phyloP scores from a whole-genome alignment of 23 tunicate genomes.

The Clavelina lepadiformis region DNA sequence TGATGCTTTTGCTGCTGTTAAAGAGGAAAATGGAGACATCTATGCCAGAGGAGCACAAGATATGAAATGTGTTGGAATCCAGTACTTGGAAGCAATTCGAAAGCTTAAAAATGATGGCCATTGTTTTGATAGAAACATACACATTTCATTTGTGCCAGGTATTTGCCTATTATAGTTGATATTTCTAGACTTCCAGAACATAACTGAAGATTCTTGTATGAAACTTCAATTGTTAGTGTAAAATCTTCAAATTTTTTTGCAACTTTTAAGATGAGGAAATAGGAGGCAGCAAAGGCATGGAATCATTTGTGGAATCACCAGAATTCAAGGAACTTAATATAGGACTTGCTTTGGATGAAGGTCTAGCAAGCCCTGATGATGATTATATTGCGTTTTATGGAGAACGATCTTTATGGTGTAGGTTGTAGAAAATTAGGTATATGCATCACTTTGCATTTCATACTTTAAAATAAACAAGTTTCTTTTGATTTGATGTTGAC shows the following conservation, averaged over 20 bases:
- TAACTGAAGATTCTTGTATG: too few species aligned
- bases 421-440: too few species aligned
- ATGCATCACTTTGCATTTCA: too few species aligned
- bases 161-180: too few species aligned
- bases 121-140: constrained; percentile 42
- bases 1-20: constrained; percentile 86
- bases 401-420: constrained; percentile 86
- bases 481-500: too few species aligned
- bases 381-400: constrained; percentile 84
- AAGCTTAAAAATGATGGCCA: constrained; percentile 39
- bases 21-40: constrained; percentile 83
- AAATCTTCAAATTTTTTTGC: background rate
- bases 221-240: too few species aligned
- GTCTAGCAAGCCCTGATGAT: constrained; percentile 81
- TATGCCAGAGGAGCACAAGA: constrained; percentile 98
- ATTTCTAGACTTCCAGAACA: too few species aligned
- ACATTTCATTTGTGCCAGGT: constrained; percentile 77
- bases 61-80: constrained; percentile 98
- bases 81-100: constrained; percentile 93
- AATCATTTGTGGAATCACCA: constrained; percentile 52
- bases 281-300: constrained; percentile 85
- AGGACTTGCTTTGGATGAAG: constrained; percentile 94
- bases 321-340: constrained; percentile 60
- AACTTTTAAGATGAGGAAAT: constrained; percentile 82
- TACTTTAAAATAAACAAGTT: too few species aligned